These are phyloP conservation scores for Musca vetustissima DNA, from an alignment of 1,140 invertebrate genomes.

Conservation along the genomic window DNA sequence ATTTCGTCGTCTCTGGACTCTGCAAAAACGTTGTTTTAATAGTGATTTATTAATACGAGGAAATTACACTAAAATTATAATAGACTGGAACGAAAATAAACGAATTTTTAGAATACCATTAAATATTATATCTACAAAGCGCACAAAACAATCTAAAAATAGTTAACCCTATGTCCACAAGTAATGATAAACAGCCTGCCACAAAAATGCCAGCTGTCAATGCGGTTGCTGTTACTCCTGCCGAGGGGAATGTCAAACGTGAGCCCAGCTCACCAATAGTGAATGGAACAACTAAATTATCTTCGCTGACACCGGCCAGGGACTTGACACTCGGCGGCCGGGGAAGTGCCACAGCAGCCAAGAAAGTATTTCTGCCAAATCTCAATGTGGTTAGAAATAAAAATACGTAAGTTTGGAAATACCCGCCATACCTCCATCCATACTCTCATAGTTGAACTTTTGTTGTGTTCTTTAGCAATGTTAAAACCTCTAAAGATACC, in stretches of 20 bases:
- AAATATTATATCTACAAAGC: too few relatives aligned
- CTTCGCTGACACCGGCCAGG: slow-evolving; percentile 56
- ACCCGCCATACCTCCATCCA: too few relatives aligned
- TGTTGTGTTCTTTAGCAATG: slow-evolving; percentile 36
- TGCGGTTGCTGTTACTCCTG: background rate
- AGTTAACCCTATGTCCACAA: slow-evolving; percentile 3
- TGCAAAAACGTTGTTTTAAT: too few relatives aligned
- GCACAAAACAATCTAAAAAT: background rate
- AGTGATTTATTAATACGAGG: too few relatives aligned
- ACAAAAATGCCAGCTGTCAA: slow-evolving; percentile 8
- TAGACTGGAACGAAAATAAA: too few relatives aligned
- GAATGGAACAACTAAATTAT: slow-evolving; percentile 18
- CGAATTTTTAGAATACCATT: too few relatives aligned
- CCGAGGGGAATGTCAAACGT: background rate
- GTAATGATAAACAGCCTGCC: slow-evolving; percentile 13
- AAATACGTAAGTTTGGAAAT: slow-evolving; percentile 42
- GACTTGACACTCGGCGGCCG: slow-evolving; percentile 59
- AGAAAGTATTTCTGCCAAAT: slow-evolving; percentile 51
- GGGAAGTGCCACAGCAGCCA: slow-evolving; percentile 32
- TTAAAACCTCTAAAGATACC: slow-evolving; percentile 51
- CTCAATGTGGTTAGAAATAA: slow-evolving; percentile 52
- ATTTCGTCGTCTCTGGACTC: too few relatives aligned
- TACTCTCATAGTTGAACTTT: background rate
- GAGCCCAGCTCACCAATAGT: background rate
- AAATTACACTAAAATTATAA: too few relatives aligned